A percentile compares a stretch with the other conserved stretches of the same genome.
phyloP scores from a whole-genome alignment of 2,888 invertebrate genomes.

The Tipula vernalis region DNA sequence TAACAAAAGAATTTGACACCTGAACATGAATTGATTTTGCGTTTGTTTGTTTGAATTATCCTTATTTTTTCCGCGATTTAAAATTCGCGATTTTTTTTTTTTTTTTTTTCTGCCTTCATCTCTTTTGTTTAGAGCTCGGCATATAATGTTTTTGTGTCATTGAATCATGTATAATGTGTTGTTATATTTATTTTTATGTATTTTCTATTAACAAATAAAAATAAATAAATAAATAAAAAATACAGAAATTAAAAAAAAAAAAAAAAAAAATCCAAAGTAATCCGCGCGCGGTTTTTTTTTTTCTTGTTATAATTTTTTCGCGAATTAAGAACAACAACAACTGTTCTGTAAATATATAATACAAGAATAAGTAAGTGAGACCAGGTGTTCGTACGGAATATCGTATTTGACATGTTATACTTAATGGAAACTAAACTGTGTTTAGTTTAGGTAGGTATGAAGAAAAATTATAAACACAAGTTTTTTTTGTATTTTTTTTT shows the following conservation, averaged over 20 bases:
- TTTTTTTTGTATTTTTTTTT: background rate
- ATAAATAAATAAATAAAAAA: background rate
- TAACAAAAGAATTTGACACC: slow-evolving; percentile 8
- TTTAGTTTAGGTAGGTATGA: background rate
- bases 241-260: background rate
- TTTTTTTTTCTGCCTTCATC: background rate
- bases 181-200: slow-evolving; percentile 8
- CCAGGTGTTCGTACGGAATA: slow-evolving; percentile 7
- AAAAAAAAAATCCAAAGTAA: background rate
- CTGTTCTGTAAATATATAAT: background rate
- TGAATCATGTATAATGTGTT: slow-evolving; percentile 7
- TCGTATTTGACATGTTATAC: slow-evolving; percentile 8
- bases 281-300: background rate
- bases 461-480: slow-evolving; percentile 1
- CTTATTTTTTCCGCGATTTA: background rate
- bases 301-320: background rate
- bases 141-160: slow-evolving; percentile 8
- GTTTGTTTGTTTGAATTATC: background rate
- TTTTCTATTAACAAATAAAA: slow-evolving; percentile 5
- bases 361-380: background rate
- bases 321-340: background rate
- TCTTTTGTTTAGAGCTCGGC: background rate
- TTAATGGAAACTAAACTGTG: slow-evolving; percentile 4
- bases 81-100: background rate
- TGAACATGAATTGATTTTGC: slow-evolving; percentile 9